These are phyloP conservation scores for Pyrgus malvae DNA, from an alignment of 2,888 invertebrate genomes.

Conservation along the genomic window DNA sequence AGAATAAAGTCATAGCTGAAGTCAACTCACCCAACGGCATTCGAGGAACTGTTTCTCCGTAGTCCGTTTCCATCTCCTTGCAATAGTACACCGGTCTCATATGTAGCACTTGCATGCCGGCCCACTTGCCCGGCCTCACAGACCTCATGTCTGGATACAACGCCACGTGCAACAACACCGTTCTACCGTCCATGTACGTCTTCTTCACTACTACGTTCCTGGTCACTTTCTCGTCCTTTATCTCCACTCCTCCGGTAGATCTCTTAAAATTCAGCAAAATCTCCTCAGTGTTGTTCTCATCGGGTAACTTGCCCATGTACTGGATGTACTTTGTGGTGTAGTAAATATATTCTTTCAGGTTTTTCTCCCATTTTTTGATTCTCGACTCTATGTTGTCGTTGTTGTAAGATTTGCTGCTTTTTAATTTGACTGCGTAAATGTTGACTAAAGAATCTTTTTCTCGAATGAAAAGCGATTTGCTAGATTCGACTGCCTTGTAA, in stretches of 20 bases:
- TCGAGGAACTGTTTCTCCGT: constrained; percentile 37
- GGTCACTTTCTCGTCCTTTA: constrained; percentile 44
- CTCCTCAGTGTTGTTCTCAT: constrained; percentile 39
- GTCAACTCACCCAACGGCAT: constrained; percentile 52
- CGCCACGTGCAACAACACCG: constrained; percentile 55
- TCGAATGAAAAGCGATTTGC: constrained; percentile 55
- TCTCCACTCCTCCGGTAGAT: constrained; percentile 38
- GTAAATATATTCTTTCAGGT: constrained; percentile 58
- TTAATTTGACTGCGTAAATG: constrained; percentile 57
- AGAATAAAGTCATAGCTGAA: not conserved
- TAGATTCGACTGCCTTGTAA: constrained; percentile 53
- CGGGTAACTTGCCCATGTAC: not conserved
- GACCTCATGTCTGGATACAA: constrained; percentile 53
- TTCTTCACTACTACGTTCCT: constrained; percentile 52
- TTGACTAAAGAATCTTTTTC: constrained; percentile 50
- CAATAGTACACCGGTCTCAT: constrained; percentile 51
- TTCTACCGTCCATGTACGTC: constrained; percentile 54
- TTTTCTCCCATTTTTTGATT: constrained; percentile 49
- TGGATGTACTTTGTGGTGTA: constrained; percentile 51
- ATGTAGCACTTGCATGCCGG: constrained; percentile 41
- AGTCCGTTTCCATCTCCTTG: constrained; percentile 32
- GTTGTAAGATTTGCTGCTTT: constrained; percentile 38
- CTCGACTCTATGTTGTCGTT: constrained; percentile 37
- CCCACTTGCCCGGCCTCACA: constrained; percentile 56
- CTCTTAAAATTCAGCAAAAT: constrained; percentile 44